Percentiles rank a stretch among this genome's conserved stretches.
phyloP scores from a whole-genome alignment of 1,140 invertebrate genomes.

The Diorhabda sublineata region DNA sequence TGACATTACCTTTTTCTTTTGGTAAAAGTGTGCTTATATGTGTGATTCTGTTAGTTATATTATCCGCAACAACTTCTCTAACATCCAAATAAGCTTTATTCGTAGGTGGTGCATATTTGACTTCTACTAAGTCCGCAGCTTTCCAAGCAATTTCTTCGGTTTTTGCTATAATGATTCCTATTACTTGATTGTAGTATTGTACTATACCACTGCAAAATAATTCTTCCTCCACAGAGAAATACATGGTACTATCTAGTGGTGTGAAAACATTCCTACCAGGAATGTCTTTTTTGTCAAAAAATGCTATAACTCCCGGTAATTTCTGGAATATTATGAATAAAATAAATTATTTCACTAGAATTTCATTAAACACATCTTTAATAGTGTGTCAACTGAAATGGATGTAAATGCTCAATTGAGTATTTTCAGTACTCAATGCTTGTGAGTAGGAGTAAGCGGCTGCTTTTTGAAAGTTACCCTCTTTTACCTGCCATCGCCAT shows the following conservation, averaged over 20 bases:
- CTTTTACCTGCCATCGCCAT: too few species aligned
- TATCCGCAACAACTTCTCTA: slow-evolving; percentile 50
- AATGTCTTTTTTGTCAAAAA: slow-evolving; percentile 69
- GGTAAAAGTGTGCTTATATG: slow-evolving; percentile 27
- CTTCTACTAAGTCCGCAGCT: slow-evolving; percentile 61
- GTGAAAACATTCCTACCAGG: slow-evolving; percentile 65
- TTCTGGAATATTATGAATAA: slow-evolving; percentile 9
- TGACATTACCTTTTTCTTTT: slow-evolving; percentile 30
- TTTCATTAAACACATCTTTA: too few species aligned
- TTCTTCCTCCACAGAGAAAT: slow-evolving; percentile 47
- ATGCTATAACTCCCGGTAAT: slow-evolving; percentile 65
- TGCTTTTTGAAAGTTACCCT: too few species aligned
- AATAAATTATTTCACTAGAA: too few species aligned
- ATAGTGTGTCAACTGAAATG: too few species aligned
- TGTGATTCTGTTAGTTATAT: slow-evolving; percentile 25
- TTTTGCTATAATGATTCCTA: slow-evolving; percentile 67
- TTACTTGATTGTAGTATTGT: slow-evolving; percentile 64
- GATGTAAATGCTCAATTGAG: too few species aligned
- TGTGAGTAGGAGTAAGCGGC: too few species aligned
- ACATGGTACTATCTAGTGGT: slow-evolving; percentile 34
- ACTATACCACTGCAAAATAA: slow-evolving; percentile 51
- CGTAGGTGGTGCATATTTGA: slow-evolving; percentile 56
- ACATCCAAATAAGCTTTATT: slow-evolving; percentile 59
- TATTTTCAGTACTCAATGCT: too few species aligned
- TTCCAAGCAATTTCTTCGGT: slow-evolving; percentile 56